These are phyloP conservation scores for Diploptera punctata DNA, from an alignment of 2,888 invertebrate species.

Conservation along the genomic window DNA sequence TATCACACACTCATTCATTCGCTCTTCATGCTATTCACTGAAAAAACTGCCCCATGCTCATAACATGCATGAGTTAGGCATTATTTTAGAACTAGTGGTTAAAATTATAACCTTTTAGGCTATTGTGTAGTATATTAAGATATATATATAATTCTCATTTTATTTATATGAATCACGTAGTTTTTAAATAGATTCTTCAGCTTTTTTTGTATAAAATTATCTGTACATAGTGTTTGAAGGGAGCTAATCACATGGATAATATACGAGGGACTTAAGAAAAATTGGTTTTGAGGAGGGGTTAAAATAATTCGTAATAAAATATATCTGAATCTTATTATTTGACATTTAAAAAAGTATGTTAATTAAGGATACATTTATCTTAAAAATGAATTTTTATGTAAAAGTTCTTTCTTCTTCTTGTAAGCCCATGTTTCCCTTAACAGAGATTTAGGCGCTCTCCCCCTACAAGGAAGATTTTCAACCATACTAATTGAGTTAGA, in stretches of 20 bases:
- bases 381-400: too few species aligned
- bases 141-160: slow-evolving; percentile 19
- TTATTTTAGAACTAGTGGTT: slow-evolving; percentile 19
- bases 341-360: too few species aligned
- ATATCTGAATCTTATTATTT: too few species aligned
- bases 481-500: too few species aligned
- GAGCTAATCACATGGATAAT: slow-evolving; percentile 24
- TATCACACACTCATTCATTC: background rate
- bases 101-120: slow-evolving; percentile 17
- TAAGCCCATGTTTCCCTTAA: too few species aligned
- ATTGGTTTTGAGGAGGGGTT: too few species aligned
- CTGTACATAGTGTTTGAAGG: slow-evolving; percentile 30
- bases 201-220: slow-evolving; percentile 32
- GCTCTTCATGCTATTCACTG: background rate
- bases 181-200: slow-evolving; percentile 25
- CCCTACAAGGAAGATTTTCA: too few species aligned
- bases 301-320: too few species aligned
- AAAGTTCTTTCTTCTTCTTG: too few species aligned
- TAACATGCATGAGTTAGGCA: background rate
- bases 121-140: slow-evolving; percentile 25
- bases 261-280: slow-evolving; percentile 7
- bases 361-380: too few species aligned
- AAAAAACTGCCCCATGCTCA: background rate
- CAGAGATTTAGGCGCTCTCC: too few species aligned
- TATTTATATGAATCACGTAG: slow-evolving; percentile 21